phyloP scores from a whole-genome alignment of 2,888 invertebrate species.

The Leistus spinibarbis region DNA sequence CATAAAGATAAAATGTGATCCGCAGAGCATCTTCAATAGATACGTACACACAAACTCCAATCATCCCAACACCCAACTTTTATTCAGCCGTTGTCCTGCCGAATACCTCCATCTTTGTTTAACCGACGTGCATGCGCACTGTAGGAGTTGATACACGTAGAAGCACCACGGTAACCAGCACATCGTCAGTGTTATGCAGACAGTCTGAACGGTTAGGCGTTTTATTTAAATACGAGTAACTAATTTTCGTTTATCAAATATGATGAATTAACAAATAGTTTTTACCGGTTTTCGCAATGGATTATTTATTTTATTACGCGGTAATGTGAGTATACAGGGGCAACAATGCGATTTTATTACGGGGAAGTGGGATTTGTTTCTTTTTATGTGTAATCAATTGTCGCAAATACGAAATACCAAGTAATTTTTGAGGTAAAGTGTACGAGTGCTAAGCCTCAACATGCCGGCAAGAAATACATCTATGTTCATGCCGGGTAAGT shows the following conservation, averaged over 20 bases:
- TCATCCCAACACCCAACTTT: background rate
- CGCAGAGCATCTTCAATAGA: conserved; percentile 10
- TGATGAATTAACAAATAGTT: background rate
- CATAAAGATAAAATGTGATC: conserved; percentile 34
- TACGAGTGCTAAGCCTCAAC: conserved; percentile 31
- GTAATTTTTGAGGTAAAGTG: conserved; percentile 38
- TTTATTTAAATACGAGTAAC: background rate
- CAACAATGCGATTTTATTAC: background rate
- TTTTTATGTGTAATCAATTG: background rate
- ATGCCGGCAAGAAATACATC: conserved; percentile 56
- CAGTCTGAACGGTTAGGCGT: conserved; percentile 1
- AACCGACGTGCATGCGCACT: background rate
- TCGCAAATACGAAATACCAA: conserved; percentile 39
- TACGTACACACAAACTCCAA: conserved; percentile 1
- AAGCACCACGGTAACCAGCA: background rate
- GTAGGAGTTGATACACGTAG: background rate
- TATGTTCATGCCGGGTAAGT: conserved; percentile 57
- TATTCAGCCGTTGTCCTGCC: background rate
- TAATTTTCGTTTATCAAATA: background rate
- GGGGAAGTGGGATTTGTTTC: background rate
- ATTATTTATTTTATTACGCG: background rate
- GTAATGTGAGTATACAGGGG: background rate
- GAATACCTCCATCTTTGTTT: background rate
- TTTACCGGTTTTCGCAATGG: background rate
- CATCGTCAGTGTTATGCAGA: conserved; percentile 3